Evolutionary conservation across 1,140 invertebrate species (phyloP), one percentile per base, ranked within the genome.

Genomic region (Papilio machaon): DNA sequence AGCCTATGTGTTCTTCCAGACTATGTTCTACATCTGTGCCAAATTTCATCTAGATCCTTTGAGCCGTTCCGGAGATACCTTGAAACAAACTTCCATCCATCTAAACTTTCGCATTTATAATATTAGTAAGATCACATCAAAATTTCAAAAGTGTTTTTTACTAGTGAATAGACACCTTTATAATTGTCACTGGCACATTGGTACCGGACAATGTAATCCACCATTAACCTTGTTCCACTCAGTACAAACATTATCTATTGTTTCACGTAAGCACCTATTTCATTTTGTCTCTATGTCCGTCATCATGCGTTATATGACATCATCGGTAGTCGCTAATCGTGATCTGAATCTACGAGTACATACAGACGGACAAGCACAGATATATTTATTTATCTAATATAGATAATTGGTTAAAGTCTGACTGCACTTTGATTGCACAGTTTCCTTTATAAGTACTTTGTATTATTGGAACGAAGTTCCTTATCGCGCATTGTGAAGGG

Each of bases 241-340:
- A 64, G 74, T 76, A 83, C 60, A 83, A 75, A 82, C 79, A 30
- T 64, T 43, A 80, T 77, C 83, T 74, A 84, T 85, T 85, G 85
- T 85, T 79, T 81, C 79, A 75, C 81, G 38, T 74, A 74, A 74
- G 80, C 80, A 83, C 80, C 82, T 82, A 81, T 79, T 79, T 82
- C 46, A 73, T 76, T 83, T 81, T 77, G 82, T 79, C 60, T 60
- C 74, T 83, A 35, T 54, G 83, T 82, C 75, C 52, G 80, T 82
- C 49, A 47, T 58, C 76, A 86, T 83, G 80, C 84, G 81, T 85
- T 30, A 58, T 77, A 67, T 90, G 89, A 90, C 89, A 90, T 90
- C 89, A 90, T 80, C 81, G 3, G 43, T n/a, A 54, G 70, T 17
- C 38, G 76, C 79, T 81, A 85, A 88, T 88, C 88, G 88, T 91